A percentile compares a stretch with the other conserved stretches of the same genome.
Evolutionary conservation across 2,888 invertebrate genomes (phyloP).

Genomic region (Eupithecia tripunctaria): DNA sequence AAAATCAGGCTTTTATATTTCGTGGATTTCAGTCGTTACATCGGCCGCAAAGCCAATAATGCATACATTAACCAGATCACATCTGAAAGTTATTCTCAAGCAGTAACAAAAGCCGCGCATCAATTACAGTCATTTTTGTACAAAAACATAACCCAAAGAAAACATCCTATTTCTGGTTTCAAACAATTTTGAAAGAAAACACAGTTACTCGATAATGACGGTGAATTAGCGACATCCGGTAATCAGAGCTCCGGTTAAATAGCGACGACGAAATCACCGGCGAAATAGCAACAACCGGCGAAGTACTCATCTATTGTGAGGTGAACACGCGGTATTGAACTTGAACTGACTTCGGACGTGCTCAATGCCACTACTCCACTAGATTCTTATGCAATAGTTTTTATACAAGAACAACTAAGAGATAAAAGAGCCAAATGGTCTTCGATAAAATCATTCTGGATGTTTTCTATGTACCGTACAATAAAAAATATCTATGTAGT

Average conservation of each 20-base stretch:
- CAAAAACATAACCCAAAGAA: neutral
- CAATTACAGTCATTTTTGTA: neutral
- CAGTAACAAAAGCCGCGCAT: neutral
- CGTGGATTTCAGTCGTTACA: neutral
- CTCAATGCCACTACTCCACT: conserved; percentile 11
- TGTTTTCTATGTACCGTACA: no score
- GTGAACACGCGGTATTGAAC: conserved; percentile 25
- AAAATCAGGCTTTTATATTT: neutral
- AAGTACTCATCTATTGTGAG: conserved; percentile 17
- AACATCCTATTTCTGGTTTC: conserved; percentile 4
- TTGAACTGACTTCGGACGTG: conserved; percentile 18
- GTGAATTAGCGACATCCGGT: conserved; percentile 19
- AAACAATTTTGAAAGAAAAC: conserved; percentile 17
- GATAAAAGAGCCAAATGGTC: neutral
- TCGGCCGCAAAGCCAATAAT: neutral
- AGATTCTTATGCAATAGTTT: conserved; percentile 7
- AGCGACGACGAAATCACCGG: neutral
- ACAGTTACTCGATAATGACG: conserved; percentile 9
- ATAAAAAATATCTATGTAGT: no score
- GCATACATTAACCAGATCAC: neutral
- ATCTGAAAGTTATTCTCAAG: neutral
- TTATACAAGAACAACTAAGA: neutral
- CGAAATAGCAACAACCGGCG: conserved; percentile 1
- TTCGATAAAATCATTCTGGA: no score
- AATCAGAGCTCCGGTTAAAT: conserved; percentile 2